These are phyloP conservation scores for Carapus acus DNA, from an alignment of 2,797 vertebrate species.

Conservation along the genomic window DNA sequence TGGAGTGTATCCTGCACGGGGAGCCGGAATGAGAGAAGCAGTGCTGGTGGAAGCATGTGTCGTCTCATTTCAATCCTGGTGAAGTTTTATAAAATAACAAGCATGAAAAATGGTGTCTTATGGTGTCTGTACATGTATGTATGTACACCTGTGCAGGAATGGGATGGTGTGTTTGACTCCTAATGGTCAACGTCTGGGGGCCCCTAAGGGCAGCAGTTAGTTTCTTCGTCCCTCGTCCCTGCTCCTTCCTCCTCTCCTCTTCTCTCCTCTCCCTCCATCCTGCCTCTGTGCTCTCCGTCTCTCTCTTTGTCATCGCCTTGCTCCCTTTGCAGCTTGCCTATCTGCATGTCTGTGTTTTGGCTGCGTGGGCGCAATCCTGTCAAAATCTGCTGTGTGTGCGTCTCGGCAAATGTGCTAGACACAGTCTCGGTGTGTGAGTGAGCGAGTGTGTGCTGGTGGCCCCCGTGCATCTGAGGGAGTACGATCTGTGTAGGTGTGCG, in stretches of 20 bases:
- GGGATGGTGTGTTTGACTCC: slow-evolving; percentile 57
- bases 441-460: slow-evolving; percentile 1
- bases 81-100: too few species aligned
- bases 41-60: too few species aligned
- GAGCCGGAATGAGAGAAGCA: too few species aligned
- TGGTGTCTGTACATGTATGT: background rate
- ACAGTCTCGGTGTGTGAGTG: slow-evolving; percentile 2
- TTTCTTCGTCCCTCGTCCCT: slow-evolving; percentile 1
- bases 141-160: slow-evolving; percentile 39
- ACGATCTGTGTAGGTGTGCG: background rate
- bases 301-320: slow-evolving; percentile 23
- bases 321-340: slow-evolving; percentile 56
- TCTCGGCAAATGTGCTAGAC: slow-evolving; percentile 14
- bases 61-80: too few species aligned
- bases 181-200: slow-evolving; percentile 46
- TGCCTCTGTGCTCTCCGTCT: slow-evolving; percentile 1
- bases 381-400: slow-evolving; percentile 55
- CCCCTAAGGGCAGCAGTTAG: slow-evolving; percentile 28
- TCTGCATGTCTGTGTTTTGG: slow-evolving; percentile 67
- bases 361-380: slow-evolving; percentile 63
- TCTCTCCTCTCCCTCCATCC: slow-evolving; percentile 6
- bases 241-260: slow-evolving; percentile 2
- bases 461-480: slow-evolving; percentile 1
- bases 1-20: too few species aligned
- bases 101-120: too few species aligned